Percentiles rank a stretch among this genome's conserved stretches.
These are phyloP conservation scores for Taenioides sp. DNA, from an alignment of 2,797 vertebrate genomes.

Conservation along the genomic window DNA sequence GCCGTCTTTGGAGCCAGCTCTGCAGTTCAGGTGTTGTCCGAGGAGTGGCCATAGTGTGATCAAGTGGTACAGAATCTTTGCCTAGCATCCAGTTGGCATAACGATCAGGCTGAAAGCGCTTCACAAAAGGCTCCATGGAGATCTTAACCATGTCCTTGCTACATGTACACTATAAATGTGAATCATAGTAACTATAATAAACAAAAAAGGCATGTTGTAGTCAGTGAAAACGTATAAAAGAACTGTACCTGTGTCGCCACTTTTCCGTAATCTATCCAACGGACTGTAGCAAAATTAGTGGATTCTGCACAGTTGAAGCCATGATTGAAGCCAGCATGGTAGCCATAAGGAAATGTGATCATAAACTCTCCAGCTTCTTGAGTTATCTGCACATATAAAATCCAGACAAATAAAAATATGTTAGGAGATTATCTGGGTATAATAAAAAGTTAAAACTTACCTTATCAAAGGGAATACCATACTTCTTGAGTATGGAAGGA, in stretches of 20 bases:
- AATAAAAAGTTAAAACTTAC: constrained; percentile 64
- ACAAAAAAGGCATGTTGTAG: not conserved
- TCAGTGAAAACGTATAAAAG: not conserved
- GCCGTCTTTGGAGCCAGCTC: constrained; percentile 85
- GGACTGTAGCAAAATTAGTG: constrained; percentile 93
- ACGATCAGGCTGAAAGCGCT: constrained; percentile 92
- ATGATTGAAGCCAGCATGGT: constrained; percentile 97
- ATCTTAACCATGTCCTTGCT: constrained; percentile 97
- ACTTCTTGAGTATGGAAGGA: constrained; percentile 93
- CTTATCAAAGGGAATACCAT: constrained; percentile 98
- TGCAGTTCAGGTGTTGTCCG: constrained; percentile 89
- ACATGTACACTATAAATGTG: constrained; percentile 86
- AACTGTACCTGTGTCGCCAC: constrained; percentile 89
- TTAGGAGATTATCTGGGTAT: not conserved
- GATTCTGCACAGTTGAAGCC: constrained; percentile 98
- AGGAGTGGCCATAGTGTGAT: constrained; percentile 89
- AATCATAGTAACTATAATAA: not conserved
- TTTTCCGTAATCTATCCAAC: constrained; percentile 98
- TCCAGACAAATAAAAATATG: not conserved
- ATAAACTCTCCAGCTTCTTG: constrained; percentile 97
- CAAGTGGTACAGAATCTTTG: constrained; percentile 87
- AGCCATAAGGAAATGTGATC: constrained; percentile 96
- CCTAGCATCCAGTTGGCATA: constrained; percentile 92
- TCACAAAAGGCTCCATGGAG: constrained; percentile 97
- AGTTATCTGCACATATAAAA: constrained; percentile 81